These are phyloP conservation scores for Pollenia amentaria DNA, from an alignment of 2,888 invertebrate genomes.

Conservation along the genomic window DNA sequence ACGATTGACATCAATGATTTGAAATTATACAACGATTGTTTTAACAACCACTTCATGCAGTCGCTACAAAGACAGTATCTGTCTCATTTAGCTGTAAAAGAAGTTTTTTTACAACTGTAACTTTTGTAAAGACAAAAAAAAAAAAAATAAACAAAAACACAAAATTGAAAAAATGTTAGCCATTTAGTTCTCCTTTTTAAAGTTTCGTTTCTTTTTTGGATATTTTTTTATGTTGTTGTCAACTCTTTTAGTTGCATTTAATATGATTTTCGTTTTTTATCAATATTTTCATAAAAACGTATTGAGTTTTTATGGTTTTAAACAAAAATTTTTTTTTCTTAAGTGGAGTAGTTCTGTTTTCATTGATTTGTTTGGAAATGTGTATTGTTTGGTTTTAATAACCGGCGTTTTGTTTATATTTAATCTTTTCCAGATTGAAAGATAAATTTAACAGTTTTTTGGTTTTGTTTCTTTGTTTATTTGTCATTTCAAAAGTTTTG, in stretches of 20 bases:
- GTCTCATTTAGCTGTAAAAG: conserved; percentile 17
- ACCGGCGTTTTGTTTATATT: conserved; percentile 73
- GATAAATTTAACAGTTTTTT: conserved; percentile 63
- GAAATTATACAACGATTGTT: conserved; percentile 81
- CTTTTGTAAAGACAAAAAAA: conserved; percentile 24
- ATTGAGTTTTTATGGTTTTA: conserved; percentile 47
- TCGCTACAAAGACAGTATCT: conserved; percentile 54
- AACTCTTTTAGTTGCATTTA: conserved; percentile 60
- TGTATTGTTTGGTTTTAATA: conserved; percentile 55
- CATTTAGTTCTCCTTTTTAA: conserved; percentile 31
- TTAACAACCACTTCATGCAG: conserved; percentile 70
- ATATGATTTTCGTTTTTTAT: conserved; percentile 55
- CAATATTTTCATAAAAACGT: conserved; percentile 37
- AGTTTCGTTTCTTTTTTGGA: conserved; percentile 2
- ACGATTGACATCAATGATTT: conserved; percentile 83
- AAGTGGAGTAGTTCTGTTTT: conserved; percentile 26
- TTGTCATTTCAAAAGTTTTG: conserved; percentile 17
- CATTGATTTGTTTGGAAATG: conserved; percentile 39
- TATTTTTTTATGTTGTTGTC: conserved; percentile 49
- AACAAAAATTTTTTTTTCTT: conserved; percentile 3
- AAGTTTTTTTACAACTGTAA: neutral
- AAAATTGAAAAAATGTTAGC: conserved; percentile 36
- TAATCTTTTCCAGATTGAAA: conserved; percentile 52
- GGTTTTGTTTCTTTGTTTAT: conserved; percentile 38
- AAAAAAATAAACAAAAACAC: conserved; percentile 39